Evolutionary conservation across 2,797 vertebrate species (phyloP).

Genomic region (Cephalopachus bancanus): DNA sequence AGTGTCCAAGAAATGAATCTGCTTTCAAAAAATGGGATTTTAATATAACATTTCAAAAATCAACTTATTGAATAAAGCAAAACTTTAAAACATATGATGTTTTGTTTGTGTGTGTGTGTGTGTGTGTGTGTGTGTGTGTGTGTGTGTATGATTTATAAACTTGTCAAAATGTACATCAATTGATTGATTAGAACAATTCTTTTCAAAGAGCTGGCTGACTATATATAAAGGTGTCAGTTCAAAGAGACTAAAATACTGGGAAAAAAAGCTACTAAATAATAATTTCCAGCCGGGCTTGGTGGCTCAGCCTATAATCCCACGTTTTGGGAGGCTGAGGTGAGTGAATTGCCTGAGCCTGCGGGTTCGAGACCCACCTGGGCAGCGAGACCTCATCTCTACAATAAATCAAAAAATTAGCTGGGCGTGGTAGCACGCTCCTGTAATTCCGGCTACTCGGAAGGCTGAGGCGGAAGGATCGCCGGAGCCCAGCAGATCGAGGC

Average conservation of each 20-base stretch:
- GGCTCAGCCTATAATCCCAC: too few species aligned
- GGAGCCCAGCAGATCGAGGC: too few species aligned
- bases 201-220: conserved; percentile 23
- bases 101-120: too few species aligned
- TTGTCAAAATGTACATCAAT: not conserved
- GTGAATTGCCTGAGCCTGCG: too few species aligned
- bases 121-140: not conserved
- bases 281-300: not conserved
- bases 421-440: too few species aligned
- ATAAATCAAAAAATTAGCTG: too few species aligned
- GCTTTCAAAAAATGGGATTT: conserved; percentile 27
- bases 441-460: too few species aligned
- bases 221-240: not conserved
- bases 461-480: too few species aligned
- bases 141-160: not conserved
- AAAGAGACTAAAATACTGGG: conserved; percentile 12
- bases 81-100: not conserved
- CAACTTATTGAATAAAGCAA: not conserved
- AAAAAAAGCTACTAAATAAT: conserved; percentile 16
- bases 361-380: too few species aligned
- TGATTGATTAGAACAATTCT: conserved; percentile 18
- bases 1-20: not conserved
- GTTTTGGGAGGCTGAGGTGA: too few species aligned
- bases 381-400: too few species aligned
- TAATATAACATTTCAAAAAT: not conserved